Base-by-base conservation (phyloP, 2,113 vertebrate species). In the Mastomys coucha region DNA sequence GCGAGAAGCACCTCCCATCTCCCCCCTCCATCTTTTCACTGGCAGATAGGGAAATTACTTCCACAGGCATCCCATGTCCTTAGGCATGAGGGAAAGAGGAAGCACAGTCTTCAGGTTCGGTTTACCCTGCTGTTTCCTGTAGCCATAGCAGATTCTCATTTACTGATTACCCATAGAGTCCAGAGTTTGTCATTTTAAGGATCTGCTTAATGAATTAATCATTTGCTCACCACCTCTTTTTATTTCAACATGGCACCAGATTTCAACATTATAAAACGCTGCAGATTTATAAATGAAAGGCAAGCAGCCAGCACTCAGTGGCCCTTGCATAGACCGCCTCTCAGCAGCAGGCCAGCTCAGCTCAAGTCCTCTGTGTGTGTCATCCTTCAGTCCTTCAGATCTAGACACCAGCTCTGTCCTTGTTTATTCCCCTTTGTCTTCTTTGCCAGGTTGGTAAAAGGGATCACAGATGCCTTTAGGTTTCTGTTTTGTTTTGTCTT, bases 261-360 rank as follows among this genome's bases (percentile, higher is more conserved):
- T 53, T 39, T 81, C 5, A 19, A 39, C 45, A 17, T 72, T 58
- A 58, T 36, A 63, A 65, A 84, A 80, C 19, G 49, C 26, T 8
- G 1, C 11, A 1, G 9, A 45, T 85, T 33, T 12, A 24, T 7
- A 11, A 76, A 36, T 20, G 72, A 13, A n/a, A 56, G 24, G 7
- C 78, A 53, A 60, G 3, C n/a, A 9, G 4, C 19, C 36, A 42
- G 85, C 58, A 26, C 7, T 63, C 39, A 17, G 24, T 9, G 42
- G 20, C 5, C 28, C 22, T 10, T 51, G 7, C 2, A 17, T 1
- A 0, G 7, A 0, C 26, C 16, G 39, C 39, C 19, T 8, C 0
- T 9, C 36, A 51, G 56, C 39, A 93, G 65, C 39, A 76, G 81
- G 65, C 17, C 13, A 5, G 51, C 49, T 63, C 20, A 4, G 11